Evolutionary conservation across 2,888 invertebrate genomes (phyloP).

Genomic region (Bembecia ichneumoniformis): DNA sequence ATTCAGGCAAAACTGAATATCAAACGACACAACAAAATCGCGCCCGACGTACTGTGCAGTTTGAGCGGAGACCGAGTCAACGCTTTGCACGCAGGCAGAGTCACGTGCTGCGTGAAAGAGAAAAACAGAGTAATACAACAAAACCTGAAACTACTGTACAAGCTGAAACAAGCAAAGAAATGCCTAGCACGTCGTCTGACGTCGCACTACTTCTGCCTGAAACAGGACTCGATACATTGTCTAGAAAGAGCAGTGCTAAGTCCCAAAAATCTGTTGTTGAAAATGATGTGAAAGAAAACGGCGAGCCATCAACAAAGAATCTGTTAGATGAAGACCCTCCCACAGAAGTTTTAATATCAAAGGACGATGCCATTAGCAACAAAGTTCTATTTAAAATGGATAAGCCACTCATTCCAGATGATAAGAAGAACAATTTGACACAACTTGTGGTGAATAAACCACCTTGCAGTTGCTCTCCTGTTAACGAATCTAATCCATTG

Average conservation of each 20-base stretch:
- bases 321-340: constrained; percentile 47
- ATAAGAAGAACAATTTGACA: constrained; percentile 56
- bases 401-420: constrained; percentile 37
- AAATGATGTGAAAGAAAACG: constrained; percentile 39
- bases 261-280: constrained; percentile 68
- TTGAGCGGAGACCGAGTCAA: constrained; percentile 97
- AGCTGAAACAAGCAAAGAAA: constrained; percentile 33
- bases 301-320: constrained; percentile 52
- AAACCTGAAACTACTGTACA: constrained; percentile 39
- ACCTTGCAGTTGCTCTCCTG: constrained; percentile 60
- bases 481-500: constrained; percentile 57
- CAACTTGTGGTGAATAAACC: constrained; percentile 58
- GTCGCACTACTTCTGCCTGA: constrained; percentile 26
- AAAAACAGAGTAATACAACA: constrained; percentile 63
- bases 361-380: constrained; percentile 63
- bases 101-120: constrained; percentile 86
- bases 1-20: constrained; percentile 96
- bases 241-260: constrained; percentile 70
- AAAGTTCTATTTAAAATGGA: constrained; percentile 62
- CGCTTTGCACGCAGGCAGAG: constrained; percentile 94
- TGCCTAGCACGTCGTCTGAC: constrained; percentile 44
- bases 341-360: constrained; percentile 51
- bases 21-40: constrained; percentile 94
- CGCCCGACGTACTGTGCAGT: constrained; percentile 93
- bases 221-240: constrained; percentile 39